A percentile compares a stretch with the other conserved stretches of the same genome.
Evolutionary conservation across 2,113 vertebrate species (phyloP).

Genomic region (Galemys pyrenaicus): DNA sequence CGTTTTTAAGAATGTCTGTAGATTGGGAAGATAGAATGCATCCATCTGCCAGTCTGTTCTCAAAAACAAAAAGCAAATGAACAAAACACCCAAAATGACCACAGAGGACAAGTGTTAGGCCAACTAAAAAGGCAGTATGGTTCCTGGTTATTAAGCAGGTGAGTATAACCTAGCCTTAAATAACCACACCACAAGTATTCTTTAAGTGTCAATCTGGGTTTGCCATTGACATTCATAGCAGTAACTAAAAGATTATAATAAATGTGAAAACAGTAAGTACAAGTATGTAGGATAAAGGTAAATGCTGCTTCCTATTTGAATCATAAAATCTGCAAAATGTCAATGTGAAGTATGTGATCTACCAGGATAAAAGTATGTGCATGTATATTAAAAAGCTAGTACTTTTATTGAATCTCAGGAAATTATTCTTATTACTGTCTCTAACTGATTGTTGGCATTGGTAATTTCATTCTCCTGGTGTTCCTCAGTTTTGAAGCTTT

Average conservation of each 20-base stretch:
- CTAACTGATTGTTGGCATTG: neutral
- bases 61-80: neutral
- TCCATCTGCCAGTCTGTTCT: neutral
- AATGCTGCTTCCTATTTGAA: neutral
- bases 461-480: neutral
- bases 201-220: neutral
- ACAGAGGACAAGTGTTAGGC: neutral
- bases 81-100: neutral
- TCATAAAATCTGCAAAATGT: neutral
- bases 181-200: neutral
- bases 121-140: neutral
- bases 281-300: neutral
- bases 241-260: neutral
- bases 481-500: neutral
- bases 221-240: conserved; percentile 1
- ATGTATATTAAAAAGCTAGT: neutral
- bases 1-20: neutral
- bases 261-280: neutral
- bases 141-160: neutral
- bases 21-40: conserved; percentile 27
- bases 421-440: neutral
- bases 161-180: neutral
- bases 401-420: neutral
- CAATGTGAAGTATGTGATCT: neutral
- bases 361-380: neutral